These are phyloP conservation scores for Steromphala cineraria DNA, from an alignment of 2,888 invertebrate species.

Conservation along the genomic window DNA sequence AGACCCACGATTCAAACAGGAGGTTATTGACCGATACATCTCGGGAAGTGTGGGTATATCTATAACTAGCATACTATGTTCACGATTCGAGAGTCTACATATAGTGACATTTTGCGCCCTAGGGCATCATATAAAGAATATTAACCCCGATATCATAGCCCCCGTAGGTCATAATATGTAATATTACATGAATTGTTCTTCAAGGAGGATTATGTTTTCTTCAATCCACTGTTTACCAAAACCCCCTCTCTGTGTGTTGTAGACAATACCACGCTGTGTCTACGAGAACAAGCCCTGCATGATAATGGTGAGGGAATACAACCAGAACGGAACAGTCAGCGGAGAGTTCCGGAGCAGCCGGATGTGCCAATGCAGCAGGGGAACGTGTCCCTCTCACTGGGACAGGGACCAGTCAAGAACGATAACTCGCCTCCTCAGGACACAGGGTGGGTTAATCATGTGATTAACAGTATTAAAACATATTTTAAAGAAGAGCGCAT, in stretches of 20 bases:
- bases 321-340: neutral
- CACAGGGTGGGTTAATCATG: neutral
- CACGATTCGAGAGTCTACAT: too few species aligned
- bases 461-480: too few species aligned
- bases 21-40: too few species aligned
- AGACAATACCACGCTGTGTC: neutral
- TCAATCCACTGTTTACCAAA: neutral
- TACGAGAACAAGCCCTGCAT: neutral
- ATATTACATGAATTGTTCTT: neutral
- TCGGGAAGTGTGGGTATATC: too few species aligned
- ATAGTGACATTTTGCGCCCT: too few species aligned
- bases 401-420: neutral
- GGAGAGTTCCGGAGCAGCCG: neutral
- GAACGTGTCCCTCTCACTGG: neutral
- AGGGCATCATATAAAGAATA: too few species aligned
- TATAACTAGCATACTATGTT: too few species aligned
- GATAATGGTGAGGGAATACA: neutral
- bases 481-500: too few species aligned
- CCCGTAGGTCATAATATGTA: too few species aligned
- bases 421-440: neutral
- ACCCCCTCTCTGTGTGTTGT: neutral
- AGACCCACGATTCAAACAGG: too few species aligned
- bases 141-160: too few species aligned
- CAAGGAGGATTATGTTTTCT: too few species aligned
- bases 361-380: neutral